Evolutionary conservation across 2,888 invertebrate species (phyloP), one percentile per base, ranked within the genome.

Genomic region (Diarsia mendica): DNA sequence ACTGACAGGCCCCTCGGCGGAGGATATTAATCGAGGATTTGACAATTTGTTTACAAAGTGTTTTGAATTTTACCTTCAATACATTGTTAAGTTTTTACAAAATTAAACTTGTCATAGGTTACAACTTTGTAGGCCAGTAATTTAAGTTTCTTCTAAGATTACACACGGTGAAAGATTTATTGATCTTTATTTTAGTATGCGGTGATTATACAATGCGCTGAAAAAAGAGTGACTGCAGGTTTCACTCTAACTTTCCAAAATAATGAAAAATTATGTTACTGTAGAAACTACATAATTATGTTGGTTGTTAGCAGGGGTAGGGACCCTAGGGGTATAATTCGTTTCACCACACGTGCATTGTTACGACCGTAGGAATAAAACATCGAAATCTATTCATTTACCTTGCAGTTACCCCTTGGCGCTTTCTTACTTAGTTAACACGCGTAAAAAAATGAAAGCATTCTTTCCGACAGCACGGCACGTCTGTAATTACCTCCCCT

Each of bases 401-500:
- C 39, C 9, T 39, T 46, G 18, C 46, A 33, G 46, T 66, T 33
- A 23, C 15, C 23, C 15, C 9, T 23, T 48, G 15, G 10, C 18
- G 8, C 10, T n/a, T 46, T 13, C 11, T 1, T 23, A 48, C 11
- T 1, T n/a, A n/a, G n/a, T n/a, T n/a, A 48, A 33, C 60, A 60
- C 60, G 39, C 20, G 39, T 46, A 28, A n/a, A 13, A 13, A 48
- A n/a, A 28, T 53, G 2, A 46, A 51, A 51, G 13, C 15, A 39
- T 48, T 39, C 13, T 28, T 46, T 3, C 23, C 20, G 20, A 48
- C 23, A n/a, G 39, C 2, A 46, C 15, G 15, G 2, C 1, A 48
- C 6, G 33, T 33, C 13, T n/a, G n/a, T 64, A 77, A 72, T 68
- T 68, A 67, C 60, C 49, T 48, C 61, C 64, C 53, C 28, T 51